These are phyloP conservation scores for Microctonus hyperodae DNA, from an alignment of 2,888 invertebrate genomes.

Conservation along the genomic window DNA sequence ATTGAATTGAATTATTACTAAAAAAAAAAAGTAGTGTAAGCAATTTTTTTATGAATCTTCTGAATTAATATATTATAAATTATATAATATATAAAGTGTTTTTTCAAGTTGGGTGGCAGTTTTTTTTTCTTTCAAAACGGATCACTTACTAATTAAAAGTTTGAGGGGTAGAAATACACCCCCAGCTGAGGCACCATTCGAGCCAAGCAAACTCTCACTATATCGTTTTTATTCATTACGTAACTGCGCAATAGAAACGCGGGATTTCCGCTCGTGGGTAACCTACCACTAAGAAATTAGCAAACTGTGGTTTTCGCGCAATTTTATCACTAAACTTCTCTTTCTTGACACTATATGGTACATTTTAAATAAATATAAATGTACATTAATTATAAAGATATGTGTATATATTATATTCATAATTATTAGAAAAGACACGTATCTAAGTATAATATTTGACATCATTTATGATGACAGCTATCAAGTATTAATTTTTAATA, in stretches of 20 bases:
- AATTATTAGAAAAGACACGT: no score
- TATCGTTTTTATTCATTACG: slow-evolving; percentile 30
- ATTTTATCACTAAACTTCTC: slow-evolving; percentile 5
- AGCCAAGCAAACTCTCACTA: slow-evolving; percentile 3
- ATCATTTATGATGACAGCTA: no score
- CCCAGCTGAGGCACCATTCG: slow-evolving; percentile 2
- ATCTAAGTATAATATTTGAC: no score
- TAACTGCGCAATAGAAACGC: slow-evolving; percentile 25
- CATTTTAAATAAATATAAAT: not conserved
- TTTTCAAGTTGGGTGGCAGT: slow-evolving; percentile 20
- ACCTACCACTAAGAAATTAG: slow-evolving; percentile 12
- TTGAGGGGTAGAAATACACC: slow-evolving; percentile 34
- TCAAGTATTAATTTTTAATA: no score
- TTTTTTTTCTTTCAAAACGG: slow-evolving; percentile 34
- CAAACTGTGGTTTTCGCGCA: not conserved
- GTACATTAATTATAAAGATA: not conserved
- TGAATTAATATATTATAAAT: not conserved
- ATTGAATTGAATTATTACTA: no score
- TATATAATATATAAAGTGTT: not conserved
- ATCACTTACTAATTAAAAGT: slow-evolving; percentile 56
- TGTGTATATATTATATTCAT: no score
- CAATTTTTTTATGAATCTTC: not conserved
- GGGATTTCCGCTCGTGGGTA: not conserved
- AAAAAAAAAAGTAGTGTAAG: no score
- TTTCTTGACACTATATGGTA: not conserved